Conservation (phyloP, 2,113 vertebrate genomes). For the Brachypodius melanocephalos region DNA sequence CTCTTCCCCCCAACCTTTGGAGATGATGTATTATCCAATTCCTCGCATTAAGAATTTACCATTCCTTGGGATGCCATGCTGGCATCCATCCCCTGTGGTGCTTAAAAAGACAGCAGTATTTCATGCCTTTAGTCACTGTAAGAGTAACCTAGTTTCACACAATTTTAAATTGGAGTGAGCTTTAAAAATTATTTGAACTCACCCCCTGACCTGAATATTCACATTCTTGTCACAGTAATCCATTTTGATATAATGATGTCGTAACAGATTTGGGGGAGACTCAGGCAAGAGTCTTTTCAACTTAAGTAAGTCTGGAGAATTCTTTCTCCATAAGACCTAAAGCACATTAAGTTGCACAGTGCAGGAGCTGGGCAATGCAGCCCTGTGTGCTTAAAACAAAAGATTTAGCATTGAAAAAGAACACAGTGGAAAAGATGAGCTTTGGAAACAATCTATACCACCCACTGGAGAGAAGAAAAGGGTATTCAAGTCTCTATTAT, state of each 20-base stretch:
- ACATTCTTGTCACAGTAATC: not conserved
- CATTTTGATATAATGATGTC: not conserved
- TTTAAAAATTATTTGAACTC: constrained; percentile 19
- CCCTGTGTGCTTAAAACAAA: not conserved
- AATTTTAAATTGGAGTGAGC: constrained; percentile 4
- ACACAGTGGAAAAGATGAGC: not conserved
- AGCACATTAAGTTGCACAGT: not conserved
- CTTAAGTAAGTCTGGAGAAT: not conserved
- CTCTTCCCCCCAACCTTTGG: not conserved
- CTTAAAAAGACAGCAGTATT: not conserved
- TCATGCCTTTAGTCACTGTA: not conserved
- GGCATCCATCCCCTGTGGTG: not conserved
- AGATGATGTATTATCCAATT: not conserved
- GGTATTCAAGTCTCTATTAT: not conserved
- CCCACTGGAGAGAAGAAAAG: not conserved
- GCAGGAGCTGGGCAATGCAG: not conserved
- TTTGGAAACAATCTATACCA: not conserved
- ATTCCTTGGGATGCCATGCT: not conserved
- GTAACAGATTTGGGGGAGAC: not conserved
- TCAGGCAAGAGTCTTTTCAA: not conserved
- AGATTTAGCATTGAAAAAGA: not conserved
- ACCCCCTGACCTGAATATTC: not conserved
- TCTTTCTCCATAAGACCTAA: not conserved
- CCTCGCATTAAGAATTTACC: constrained; percentile 8
- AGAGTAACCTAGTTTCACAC: constrained; percentile 18